Base-by-base conservation (phyloP, 2,797 vertebrate species). In the Sebastes matsubarae region DNA sequence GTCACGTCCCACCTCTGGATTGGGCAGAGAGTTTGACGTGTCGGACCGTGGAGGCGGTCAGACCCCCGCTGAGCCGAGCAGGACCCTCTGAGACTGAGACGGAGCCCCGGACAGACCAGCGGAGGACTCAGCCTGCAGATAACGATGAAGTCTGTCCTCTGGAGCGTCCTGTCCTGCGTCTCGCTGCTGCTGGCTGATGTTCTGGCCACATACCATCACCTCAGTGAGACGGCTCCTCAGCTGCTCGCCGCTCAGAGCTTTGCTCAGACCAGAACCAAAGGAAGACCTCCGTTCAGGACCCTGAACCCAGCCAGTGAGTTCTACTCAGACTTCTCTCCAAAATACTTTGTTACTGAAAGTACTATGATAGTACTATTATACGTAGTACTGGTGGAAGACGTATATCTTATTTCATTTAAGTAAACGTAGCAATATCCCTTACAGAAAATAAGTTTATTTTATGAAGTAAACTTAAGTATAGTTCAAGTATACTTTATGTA, bases 251-350 rank as follows among this genome's bases (percentile, higher is more conserved):
- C 93, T 2, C 95, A 94, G 46, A 95, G 95, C 87, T 88, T 90
- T 1, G 92, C 95, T 27, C 95, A 96, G 68, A 92, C 68, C 86
- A 90, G 95, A 84, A 83, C 71, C 38, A 75, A 88, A 11, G 93
- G 64, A 18, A 75, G 85, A 13, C 80, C 91, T 3, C 89, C 83
- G 1, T 1, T 59, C 34, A 91, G 92, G 88, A 95, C 93, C 5
- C 82, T 95, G 30, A 92, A 94, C 69, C 92, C 90, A 27, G 69
- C 91, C 93, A 95, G 96, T 96, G 93, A 59, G 94, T 91, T 32
- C 36, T 1, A 66, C 9, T 66, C 7, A 12, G 24, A 18, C 13
- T 3, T 14, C 1, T 22, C 6, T 61, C 14, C 46, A 50, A 9
- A 34, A 30, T 16, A 12, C 9, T 29, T 57, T 64, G 16, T 9